Evolutionary conservation across 2,797 vertebrate genomes (phyloP).

Genomic region (Enteromius paludinosus): DNA sequence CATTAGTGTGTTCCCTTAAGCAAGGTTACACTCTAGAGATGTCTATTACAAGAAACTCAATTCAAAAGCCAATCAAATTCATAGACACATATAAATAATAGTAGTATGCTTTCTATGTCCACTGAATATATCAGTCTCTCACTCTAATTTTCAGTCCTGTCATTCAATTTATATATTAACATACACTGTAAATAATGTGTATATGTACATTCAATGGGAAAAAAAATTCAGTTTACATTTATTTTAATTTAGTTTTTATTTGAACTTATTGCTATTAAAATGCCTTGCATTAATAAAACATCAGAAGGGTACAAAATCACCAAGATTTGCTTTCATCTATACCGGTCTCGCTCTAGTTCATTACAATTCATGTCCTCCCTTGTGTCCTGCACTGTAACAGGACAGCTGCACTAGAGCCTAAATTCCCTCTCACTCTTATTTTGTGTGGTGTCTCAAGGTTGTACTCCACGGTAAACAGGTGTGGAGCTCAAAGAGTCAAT

Average conservation of each 20-base stretch:
- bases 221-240: not conserved
- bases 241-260: not conserved
- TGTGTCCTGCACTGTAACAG: conserved; percentile 16
- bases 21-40: too few relatives aligned
- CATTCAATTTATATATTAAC: too few relatives aligned
- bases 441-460: conserved; percentile 68
- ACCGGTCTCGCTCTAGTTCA: not conserved
- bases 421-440: conserved; percentile 5
- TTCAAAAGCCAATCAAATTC: too few relatives aligned
- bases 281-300: not conserved
- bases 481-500: conserved; percentile 62
- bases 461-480: conserved; percentile 59
- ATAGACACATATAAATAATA: too few relatives aligned
- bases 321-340: not conserved
- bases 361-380: conserved; percentile 16
- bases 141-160: too few relatives aligned
- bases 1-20: too few relatives aligned
- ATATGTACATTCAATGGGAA: too few relatives aligned
- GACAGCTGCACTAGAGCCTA: conserved; percentile 8
- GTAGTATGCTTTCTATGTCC: too few relatives aligned
- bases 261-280: not conserved
- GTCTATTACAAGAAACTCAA: too few relatives aligned
- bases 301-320: not conserved
- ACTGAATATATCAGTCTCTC: too few relatives aligned
- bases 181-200: too few relatives aligned